A percentile compares a stretch with the other conserved stretches of the same genome.
These are phyloP conservation scores for Cecropterus lyciades DNA, from an alignment of 1,140 invertebrate species.

Conservation along the genomic window DNA sequence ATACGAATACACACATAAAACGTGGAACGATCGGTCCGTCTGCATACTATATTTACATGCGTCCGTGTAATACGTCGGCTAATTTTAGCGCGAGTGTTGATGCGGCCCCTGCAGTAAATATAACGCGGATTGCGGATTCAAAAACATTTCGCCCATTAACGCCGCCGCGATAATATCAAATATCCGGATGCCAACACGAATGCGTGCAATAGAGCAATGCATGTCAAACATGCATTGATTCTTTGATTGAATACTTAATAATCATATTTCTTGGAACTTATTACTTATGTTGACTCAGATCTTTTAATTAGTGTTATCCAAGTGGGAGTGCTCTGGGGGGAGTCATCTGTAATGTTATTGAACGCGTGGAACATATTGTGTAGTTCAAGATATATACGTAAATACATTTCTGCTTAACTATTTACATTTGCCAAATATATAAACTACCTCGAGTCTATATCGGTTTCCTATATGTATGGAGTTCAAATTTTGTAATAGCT, in stretches of 20 bases:
- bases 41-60: slow-evolving; percentile 64
- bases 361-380: no score
- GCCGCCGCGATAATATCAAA: slow-evolving; percentile 43
- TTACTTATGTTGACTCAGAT: neutral
- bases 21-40: slow-evolving; percentile 48
- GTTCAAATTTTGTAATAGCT: slow-evolving; percentile 10
- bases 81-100: slow-evolving; percentile 51
- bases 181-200: slow-evolving; percentile 36
- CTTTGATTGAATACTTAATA: neutral
- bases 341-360: no score
- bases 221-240: neutral
- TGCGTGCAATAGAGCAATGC: no score
- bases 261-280: neutral
- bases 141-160: slow-evolving; percentile 45
- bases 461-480: slow-evolving; percentile 5
- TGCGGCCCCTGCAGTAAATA: slow-evolving; percentile 48
- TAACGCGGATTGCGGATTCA: slow-evolving; percentile 45
- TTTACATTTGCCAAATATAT: no score
- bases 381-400: no score
- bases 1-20: slow-evolving; percentile 49
- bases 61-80: slow-evolving; percentile 47
- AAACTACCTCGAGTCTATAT: no score
- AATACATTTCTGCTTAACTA: no score
- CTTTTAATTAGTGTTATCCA: no score
- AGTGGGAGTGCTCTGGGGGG: no score